Evolutionary conservation across 2,113 vertebrate species (phyloP), one percentile per base, ranked within the genome.

Genomic region (Petrocephalus zakoni): DNA sequence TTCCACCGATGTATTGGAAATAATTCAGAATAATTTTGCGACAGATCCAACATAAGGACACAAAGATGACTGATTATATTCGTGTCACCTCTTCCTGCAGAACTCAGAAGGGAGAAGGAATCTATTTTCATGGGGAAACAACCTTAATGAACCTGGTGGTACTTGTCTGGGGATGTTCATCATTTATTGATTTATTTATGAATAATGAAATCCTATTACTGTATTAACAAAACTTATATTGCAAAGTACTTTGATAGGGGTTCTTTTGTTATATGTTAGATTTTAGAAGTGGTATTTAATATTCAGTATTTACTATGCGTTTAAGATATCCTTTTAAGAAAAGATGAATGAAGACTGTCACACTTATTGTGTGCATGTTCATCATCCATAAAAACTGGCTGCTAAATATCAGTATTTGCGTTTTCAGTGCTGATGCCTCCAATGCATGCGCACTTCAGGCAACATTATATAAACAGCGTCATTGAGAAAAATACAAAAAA

Each of bases 61-160:
- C 9, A 51, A 78, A 42, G 29, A 34, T 78, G 34, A 37, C 72
- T 78, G 68, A 1, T 75, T 75, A 13, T 19, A 7, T 78, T 6
- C 21, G 51, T 82, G n/a, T 55, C 81, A 25, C 47, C 68, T 56
- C 49, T 88, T 91, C 89, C 93, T 93, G 92, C 94, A 92, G 88
- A 90, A 91, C 92, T 92, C 87, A 93, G 93, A 92, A 91, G 86
- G 84, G 91, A 90, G 93, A 93, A 91, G 89, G 81, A 90, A 90
- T 83, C 90, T 89, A 88, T 93, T 93, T 90, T 94, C 84, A 82
- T 51, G 46, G 15, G 88, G 82, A 64, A 88, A 61, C 61, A 85
- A 22, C 68, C 51, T 22, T 17, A 55, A 55, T 34, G 81, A 25
- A 22, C 49, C 29, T 22, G 51, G 19, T 88, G 25, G 15, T 37